A percentile compares a stretch with the other conserved stretches of the same genome.
phyloP scores from a whole-genome alignment of 2,113 vertebrate genomes.

The Pyrgilauda ruficollis region DNA sequence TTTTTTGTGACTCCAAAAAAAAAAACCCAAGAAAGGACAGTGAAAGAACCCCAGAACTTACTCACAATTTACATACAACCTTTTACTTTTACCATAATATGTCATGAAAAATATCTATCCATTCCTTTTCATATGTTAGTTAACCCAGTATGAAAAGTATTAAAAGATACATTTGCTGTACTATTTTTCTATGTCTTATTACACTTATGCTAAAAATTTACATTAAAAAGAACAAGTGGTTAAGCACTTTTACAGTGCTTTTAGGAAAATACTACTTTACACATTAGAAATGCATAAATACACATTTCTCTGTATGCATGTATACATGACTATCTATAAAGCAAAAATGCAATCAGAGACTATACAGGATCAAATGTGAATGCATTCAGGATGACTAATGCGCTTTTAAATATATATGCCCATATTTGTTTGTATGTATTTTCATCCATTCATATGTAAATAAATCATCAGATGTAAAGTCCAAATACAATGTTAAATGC shows the following conservation, averaged over 20 bases:
- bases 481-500: background rate
- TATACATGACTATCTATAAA: background rate
- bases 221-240: background rate
- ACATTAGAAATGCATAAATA: background rate
- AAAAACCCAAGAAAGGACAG: accelerated
- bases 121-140: background rate
- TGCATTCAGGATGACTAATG: background rate
- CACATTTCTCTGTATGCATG: background rate
- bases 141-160: background rate
- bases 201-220: background rate
- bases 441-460: background rate
- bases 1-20: background rate
- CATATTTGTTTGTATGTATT: background rate
- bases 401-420: background rate
- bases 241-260: background rate
- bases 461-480: background rate
- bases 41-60: background rate
- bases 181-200: background rate
- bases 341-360: background rate
- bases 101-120: background rate
- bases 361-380: background rate
- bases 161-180: background rate
- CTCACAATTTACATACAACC: background rate
- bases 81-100: background rate
- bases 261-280: background rate